Conservation (phyloP, 2,113 vertebrate genomes). For the Argyrosomus japonicus region DNA sequence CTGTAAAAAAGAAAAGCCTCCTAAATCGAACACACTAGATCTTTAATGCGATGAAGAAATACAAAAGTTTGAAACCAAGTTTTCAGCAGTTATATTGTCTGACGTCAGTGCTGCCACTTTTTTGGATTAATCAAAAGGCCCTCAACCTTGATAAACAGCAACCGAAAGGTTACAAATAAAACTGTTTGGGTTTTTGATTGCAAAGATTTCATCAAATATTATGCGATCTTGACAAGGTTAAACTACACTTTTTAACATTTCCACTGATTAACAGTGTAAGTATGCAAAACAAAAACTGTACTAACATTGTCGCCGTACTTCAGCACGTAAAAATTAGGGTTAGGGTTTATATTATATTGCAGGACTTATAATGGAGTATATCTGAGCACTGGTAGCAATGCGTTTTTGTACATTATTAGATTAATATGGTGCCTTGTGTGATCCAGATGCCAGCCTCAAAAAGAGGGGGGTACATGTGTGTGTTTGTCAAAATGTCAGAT, state of each 20-base stretch:
- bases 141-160: constrained; percentile 7
- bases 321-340: no score
- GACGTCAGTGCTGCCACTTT: background rate
- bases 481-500: background rate
- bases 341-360: no score
- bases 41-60: background rate
- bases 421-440: background rate
- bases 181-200: background rate
- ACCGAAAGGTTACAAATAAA: background rate
- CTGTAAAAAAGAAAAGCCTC: no score
- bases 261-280: background rate
- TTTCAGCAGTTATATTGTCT: background rate
- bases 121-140: constrained; percentile 1
- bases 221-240: background rate
- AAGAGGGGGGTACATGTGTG: background rate
- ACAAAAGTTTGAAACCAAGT: background rate
- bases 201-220: background rate
- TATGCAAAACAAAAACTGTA: no score
- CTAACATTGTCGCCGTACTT: no score
- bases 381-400: background rate
- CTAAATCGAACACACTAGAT: background rate
- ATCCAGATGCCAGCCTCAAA: background rate
- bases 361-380: background rate
- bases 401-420: background rate
- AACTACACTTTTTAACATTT: background rate